Conservation (phyloP, 2,888 invertebrate genomes). For the Aphelenchoides bicaudatus region DNA sequence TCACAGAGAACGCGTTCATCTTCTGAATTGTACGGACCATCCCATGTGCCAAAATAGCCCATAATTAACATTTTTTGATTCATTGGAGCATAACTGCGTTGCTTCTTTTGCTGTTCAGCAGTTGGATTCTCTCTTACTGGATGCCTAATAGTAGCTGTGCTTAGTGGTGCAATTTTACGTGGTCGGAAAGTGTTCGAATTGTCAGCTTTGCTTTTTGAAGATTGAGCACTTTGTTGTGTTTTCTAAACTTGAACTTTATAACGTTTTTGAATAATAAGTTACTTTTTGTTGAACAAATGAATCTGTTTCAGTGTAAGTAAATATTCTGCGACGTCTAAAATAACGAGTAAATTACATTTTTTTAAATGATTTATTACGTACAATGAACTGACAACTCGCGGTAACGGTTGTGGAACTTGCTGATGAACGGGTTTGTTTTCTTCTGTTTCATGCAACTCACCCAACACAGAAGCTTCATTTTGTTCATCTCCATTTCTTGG, state of each 20-base stretch:
- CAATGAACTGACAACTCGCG: no score
- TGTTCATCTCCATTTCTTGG: no score
- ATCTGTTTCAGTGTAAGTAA: slow-evolving; percentile 3
- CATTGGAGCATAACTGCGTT: background rate
- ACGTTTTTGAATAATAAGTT: no score
- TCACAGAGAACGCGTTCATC: background rate
- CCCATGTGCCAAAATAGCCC: slow-evolving; percentile 16
- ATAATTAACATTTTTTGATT: slow-evolving; percentile 1
- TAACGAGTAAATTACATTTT: no score
- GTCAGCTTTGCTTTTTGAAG: background rate
- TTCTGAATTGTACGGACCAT: slow-evolving; percentile 4
- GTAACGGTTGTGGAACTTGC: no score
- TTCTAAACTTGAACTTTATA: background rate
- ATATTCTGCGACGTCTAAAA: slow-evolving; percentile 14
- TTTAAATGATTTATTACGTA: no score
- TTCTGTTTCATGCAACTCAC: no score
- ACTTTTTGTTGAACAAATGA: no score
- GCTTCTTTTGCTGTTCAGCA: slow-evolving; percentile 14
- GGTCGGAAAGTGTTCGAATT: slow-evolving; percentile 5
- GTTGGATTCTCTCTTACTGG: slow-evolving; percentile 15
- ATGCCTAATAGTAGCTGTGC: slow-evolving; percentile 9
- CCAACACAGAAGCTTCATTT: no score
- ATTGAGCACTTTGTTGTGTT: background rate
- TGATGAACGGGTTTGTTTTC: no score
- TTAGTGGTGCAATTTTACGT: slow-evolving; percentile 9